Evolutionary conservation across 1,140 invertebrate species (phyloP).

Genomic region (Papilio polyxenes): DNA sequence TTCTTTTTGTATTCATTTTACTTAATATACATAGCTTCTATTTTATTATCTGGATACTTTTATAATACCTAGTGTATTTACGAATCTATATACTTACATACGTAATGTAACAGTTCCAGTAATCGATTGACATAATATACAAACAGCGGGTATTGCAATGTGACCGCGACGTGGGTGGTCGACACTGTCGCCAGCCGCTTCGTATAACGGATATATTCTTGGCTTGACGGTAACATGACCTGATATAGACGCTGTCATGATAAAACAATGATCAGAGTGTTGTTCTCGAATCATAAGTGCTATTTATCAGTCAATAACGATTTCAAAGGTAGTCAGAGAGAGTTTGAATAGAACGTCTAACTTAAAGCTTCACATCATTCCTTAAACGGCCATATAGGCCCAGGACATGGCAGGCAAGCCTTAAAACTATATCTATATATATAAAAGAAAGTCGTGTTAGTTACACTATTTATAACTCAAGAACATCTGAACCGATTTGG

Average conservation of each 20-base stretch:
- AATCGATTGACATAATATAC: background rate
- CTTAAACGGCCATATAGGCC: too few relatives aligned
- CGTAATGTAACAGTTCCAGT: background rate
- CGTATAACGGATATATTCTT: background rate
- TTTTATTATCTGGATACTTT: too few relatives aligned
- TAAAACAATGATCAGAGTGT: background rate
- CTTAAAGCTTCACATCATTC: too few relatives aligned
- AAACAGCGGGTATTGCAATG: background rate
- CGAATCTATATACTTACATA: background rate
- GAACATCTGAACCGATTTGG: too few relatives aligned
- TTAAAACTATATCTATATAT: too few relatives aligned
- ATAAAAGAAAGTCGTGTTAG: too few relatives aligned
- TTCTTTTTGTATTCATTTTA: background rate
- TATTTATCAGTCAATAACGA: too few relatives aligned
- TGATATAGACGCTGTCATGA: background rate
- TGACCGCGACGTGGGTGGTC: slow-evolving; percentile 15
- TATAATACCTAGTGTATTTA: background rate
- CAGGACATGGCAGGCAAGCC: too few relatives aligned
- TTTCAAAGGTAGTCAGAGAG: too few relatives aligned
- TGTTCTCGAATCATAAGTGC: background rate
- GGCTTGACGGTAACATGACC: slow-evolving; percentile 2
- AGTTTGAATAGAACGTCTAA: too few relatives aligned
- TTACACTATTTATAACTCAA: too few relatives aligned
- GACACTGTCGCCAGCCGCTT: background rate
- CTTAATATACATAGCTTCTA: background rate